Evolutionary conservation across 2,888 invertebrate species (phyloP), one percentile per base, ranked within the genome.

Genomic region (Athalia rosae): DNA sequence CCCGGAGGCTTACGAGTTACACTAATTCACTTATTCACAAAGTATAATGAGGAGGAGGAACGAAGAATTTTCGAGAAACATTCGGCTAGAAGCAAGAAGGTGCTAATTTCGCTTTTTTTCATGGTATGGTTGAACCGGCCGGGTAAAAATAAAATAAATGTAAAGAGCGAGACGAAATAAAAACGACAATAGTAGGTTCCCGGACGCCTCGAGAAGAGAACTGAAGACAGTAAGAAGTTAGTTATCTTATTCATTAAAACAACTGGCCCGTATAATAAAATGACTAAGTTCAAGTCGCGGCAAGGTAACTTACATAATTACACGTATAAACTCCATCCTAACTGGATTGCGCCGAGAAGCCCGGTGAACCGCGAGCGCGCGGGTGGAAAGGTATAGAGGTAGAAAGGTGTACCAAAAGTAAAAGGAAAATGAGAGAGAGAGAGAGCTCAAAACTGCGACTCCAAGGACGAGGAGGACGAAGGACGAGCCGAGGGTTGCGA

Each of bases 211-310:
- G 4, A 50, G 9, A 28, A 28, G 50, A 43, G 28, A 56, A 50
- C 28, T 48, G 13, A 28, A 71, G 71, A n/a, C 56, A 28, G 53
- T 13, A 15, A 66, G 50, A 61, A 74, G 61, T 74, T 74, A 62
- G 74, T 74, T 74, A 50, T 78, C 73, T 76, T 78, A 77, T 77
- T 45, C 76, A 76, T 66, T 80, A 79, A 79, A 76, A 78, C 78
- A 79, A 77, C 71, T 71, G 80, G 61, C 48, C 62, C 67, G 78
- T 63, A 69, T 78, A 79, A 79, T 79, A 80, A 83, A 78, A 80
- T 80, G 78, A 79, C 76, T 69, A 79, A 82, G 77, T 82, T 81
- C 64, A 62, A 77, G 76, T 76, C 69, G 78, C 77, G 77, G 78
- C 64, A 61, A 66, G 56, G 43, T 50, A 71, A 79, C 77, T 79